Conservation (phyloP, 1,140 invertebrate genomes). For the Stenopsyche tienmushanensis region DNA sequence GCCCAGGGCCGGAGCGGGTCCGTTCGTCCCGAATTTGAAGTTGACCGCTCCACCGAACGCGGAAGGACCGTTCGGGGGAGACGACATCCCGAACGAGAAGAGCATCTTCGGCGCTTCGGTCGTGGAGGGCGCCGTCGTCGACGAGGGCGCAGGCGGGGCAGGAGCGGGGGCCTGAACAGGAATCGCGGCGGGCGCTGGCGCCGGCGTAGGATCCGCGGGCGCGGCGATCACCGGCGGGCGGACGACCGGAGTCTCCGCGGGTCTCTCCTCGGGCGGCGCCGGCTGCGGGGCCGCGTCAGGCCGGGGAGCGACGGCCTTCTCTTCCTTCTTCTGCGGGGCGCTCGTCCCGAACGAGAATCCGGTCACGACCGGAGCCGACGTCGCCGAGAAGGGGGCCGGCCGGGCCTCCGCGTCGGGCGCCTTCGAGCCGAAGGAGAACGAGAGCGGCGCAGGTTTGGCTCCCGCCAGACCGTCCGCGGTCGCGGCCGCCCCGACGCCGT, state of each 20-base stretch:
- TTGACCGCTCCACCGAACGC: neutral
- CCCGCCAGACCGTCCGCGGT: too few species aligned
- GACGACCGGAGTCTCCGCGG: neutral
- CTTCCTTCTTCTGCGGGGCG: conserved; percentile 3
- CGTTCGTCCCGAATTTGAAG: conserved; percentile 9
- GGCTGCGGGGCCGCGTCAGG: too few species aligned
- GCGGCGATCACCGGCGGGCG: neutral
- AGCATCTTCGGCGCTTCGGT: conserved; percentile 24
- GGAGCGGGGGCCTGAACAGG: conserved; percentile 25
- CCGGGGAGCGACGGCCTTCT: neutral
- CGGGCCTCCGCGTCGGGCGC: neutral
- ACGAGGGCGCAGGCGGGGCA: conserved; percentile 20
- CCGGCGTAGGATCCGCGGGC: neutral
- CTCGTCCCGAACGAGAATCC: neutral
- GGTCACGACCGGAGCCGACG: neutral
- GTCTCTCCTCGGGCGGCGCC: neutral
- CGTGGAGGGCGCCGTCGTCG: conserved; percentile 18
- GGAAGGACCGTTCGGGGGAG: neutral
- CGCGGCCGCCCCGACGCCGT: neutral
- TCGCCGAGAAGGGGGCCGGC: neutral
- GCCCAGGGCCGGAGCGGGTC: neutral
- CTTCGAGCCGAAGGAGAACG: conserved; percentile 15
- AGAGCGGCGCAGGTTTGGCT: neutral
- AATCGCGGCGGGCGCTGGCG: conserved; percentile 15
- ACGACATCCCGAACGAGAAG: neutral